A percentile compares a stretch with the other conserved stretches of the same genome.
Evolutionary conservation across 2,797 vertebrate genomes (phyloP).

Genomic region (Intellagama lesueurii): DNA sequence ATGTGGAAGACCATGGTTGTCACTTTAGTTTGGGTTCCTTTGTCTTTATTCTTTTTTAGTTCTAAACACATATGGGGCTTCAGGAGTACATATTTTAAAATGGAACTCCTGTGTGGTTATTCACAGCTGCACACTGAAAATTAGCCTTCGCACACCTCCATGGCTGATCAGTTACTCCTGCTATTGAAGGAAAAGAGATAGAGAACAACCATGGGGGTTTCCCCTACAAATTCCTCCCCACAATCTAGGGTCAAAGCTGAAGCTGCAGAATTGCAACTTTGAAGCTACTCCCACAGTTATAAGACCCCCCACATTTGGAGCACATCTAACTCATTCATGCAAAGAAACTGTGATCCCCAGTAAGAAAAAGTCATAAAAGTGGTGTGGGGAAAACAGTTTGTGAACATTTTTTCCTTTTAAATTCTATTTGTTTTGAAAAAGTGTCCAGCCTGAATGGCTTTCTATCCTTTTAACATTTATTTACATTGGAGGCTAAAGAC

Average conservation of each 20-base stretch:
- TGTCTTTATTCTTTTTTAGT: background rate
- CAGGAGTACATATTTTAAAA: background rate
- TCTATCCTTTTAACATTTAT: background rate
- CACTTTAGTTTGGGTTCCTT: background rate
- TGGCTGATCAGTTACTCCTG: background rate
- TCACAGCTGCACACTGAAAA: background rate
- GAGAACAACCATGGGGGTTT: too few species aligned
- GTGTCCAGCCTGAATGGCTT: background rate
- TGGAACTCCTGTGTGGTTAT: background rate
- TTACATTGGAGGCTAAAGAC: background rate
- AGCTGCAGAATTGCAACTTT: background rate
- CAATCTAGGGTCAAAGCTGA: background rate
- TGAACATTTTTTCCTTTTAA: background rate
- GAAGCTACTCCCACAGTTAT: too few species aligned
- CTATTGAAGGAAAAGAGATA: background rate
- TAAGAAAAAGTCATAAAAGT: too few species aligned
- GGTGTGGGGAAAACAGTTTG: background rate
- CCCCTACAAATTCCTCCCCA: background rate
- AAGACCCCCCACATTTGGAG: too few species aligned
- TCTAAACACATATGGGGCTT: too few species aligned
- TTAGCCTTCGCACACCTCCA: background rate
- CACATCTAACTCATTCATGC: too few species aligned
- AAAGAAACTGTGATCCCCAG: too few species aligned
- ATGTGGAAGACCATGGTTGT: background rate
- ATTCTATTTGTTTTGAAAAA: background rate